Conservation (phyloP, 1,140 invertebrate genomes). For the Daktulosphaira vitifoliae region DNA sequence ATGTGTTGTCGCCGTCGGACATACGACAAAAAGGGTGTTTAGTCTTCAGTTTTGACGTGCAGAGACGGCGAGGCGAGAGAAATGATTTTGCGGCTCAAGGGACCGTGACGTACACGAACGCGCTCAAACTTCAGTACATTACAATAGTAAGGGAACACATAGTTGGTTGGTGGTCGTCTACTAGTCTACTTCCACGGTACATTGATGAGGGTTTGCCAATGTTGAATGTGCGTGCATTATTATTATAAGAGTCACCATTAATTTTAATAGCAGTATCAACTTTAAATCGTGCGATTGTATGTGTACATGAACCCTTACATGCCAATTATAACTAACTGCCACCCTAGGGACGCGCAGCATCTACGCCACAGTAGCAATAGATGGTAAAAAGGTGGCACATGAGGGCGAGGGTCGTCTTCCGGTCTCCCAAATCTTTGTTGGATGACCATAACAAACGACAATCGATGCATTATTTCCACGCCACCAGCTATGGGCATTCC, state of each 20-base stretch:
- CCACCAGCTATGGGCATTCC: neutral
- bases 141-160: too few relatives aligned
- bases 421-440: neutral
- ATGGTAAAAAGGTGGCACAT: too few relatives aligned
- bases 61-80: neutral
- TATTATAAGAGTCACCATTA: neutral
- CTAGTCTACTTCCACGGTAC: too few relatives aligned
- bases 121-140: too few relatives aligned
- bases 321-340: constrained; percentile 34
- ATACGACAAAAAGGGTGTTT: too few relatives aligned
- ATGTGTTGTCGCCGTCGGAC: neutral
- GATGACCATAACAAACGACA: constrained; percentile 30
- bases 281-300: neutral
- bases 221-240: too few relatives aligned
- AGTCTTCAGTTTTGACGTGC: too few relatives aligned
- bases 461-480: constrained; percentile 28
- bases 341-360: constrained; percentile 6
- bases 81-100: neutral
- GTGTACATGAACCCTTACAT: constrained; percentile 11
- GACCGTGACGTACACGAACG: constrained; percentile 11
- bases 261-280: constrained; percentile 15
- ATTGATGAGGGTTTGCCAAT: neutral
- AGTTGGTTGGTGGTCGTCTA: too few relatives aligned
- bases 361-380: neutral
- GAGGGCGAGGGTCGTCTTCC: neutral